Conservation (phyloP, 2,888 invertebrate species). For the Ferrisia virgata region DNA sequence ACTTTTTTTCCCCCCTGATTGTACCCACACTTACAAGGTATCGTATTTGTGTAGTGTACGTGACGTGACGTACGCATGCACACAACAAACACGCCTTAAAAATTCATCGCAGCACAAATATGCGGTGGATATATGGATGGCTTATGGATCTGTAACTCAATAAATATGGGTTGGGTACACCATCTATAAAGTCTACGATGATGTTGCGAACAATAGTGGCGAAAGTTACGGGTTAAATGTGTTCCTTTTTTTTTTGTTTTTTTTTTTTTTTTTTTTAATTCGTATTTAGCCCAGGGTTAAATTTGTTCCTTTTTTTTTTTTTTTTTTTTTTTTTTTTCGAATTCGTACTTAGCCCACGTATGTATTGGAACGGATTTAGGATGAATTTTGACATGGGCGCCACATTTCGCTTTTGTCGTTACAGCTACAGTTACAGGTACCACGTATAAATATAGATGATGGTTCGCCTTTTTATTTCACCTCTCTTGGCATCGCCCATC, state of each 20-base stretch:
- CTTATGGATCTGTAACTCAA: too few species aligned
- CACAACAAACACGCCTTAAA: not conserved
- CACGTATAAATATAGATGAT: too few species aligned
- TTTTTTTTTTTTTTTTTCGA: too few species aligned
- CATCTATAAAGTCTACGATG: not conserved
- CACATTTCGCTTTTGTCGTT: not conserved
- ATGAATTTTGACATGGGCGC: not conserved
- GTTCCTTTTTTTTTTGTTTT: not conserved
- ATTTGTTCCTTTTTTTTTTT: too few species aligned
- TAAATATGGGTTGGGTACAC: too few species aligned
- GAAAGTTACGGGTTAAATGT: not conserved
- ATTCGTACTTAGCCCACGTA: too few species aligned
- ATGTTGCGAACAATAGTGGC: not conserved
- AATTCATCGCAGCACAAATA: not conserved
- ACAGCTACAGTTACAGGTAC: too few species aligned
- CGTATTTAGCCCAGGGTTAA: too few species aligned
- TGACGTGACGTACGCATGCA: not conserved
- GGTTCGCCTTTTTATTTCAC: too few species aligned
- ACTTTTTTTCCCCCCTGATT: slow-evolving; percentile 20
- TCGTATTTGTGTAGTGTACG: not conserved
- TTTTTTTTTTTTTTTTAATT: too few species aligned
- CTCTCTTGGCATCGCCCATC: too few species aligned
- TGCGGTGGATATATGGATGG: not conserved
- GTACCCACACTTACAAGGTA: not conserved
- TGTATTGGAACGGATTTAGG: not conserved